Conservation (phyloP, 2,888 invertebrate genomes). For the Hirudinaria manillensis region DNA sequence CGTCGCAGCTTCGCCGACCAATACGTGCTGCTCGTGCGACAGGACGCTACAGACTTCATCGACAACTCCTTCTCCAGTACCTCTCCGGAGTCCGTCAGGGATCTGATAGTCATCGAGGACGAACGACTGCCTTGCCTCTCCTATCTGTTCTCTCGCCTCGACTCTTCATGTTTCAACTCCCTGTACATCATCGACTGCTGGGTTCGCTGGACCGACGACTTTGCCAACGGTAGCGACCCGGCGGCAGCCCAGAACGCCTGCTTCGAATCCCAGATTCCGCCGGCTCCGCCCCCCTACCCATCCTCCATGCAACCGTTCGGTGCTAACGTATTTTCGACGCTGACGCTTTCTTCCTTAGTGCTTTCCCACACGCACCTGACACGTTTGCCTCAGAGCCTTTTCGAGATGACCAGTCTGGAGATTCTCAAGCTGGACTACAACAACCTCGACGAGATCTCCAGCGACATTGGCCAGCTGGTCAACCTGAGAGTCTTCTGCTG, state of each 20-base stretch:
- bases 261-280: slow-evolving; percentile 4
- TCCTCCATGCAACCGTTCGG: slow-evolving; percentile 16
- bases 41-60: slow-evolving; percentile 41
- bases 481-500: slow-evolving; percentile 39
- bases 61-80: slow-evolving; percentile 38
- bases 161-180: slow-evolving; percentile 36
- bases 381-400: slow-evolving; percentile 39
- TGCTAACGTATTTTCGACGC: slow-evolving; percentile 35
- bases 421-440: slow-evolving; percentile 42
- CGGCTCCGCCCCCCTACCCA: slow-evolving; percentile 26
- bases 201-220: slow-evolving; percentile 31
- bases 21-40: slow-evolving; percentile 41
- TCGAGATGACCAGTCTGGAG: slow-evolving; percentile 40
- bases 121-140: slow-evolving; percentile 39
- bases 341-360: slow-evolving; percentile 39
- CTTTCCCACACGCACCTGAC: slow-evolving; percentile 39
- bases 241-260: not conserved
- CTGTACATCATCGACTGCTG: slow-evolving; percentile 40
- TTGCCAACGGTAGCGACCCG: not conserved
- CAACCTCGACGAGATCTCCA: slow-evolving; percentile 40
- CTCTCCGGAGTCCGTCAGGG: slow-evolving; percentile 39
- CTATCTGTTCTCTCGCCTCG: slow-evolving; percentile 38
- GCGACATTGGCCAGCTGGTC: slow-evolving; percentile 39
- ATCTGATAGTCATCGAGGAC: slow-evolving; percentile 41
- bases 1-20: slow-evolving; percentile 41